Evolutionary conservation across 2,797 vertebrate genomes (phyloP).

Genomic region (Neostethus bicornis): DNA sequence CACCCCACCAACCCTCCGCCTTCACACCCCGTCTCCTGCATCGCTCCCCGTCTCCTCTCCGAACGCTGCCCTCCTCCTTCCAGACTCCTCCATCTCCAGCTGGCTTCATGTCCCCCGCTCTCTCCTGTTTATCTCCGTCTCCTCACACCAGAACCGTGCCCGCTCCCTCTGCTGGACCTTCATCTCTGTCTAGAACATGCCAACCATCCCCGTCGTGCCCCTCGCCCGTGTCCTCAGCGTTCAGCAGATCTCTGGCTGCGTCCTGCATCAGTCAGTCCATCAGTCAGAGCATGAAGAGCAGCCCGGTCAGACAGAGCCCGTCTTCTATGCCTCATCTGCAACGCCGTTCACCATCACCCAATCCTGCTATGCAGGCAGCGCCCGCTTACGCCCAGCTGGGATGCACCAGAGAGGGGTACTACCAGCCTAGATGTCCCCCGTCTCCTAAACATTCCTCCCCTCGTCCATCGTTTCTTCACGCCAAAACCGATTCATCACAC

Average conservation of each 20-base stretch:
- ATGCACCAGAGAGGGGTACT: constrained; percentile 33
- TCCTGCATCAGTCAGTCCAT: constrained; percentile 88
- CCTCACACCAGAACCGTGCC: constrained; percentile 22
- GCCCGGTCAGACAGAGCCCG: constrained; percentile 18
- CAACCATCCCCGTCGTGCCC: constrained; percentile 48
- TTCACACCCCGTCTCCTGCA: constrained; percentile 46
- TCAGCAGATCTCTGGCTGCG: constrained; percentile 84
- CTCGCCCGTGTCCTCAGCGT: constrained; percentile 58
- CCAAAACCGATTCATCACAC: constrained; percentile 29
- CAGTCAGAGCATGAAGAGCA: constrained; percentile 82
- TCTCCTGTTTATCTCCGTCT: constrained; percentile 39
- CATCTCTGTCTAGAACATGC: constrained; percentile 18
- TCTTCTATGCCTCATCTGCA: constrained; percentile 28
- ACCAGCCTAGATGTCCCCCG: constrained; percentile 30
- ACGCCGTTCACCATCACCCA: constrained; percentile 69
- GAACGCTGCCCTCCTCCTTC: constrained; percentile 18
- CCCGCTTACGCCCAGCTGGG: constrained; percentile 23
- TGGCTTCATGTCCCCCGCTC: constrained; percentile 32
- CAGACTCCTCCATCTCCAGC: constrained; percentile 21
- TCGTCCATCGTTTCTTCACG: constrained; percentile 36
- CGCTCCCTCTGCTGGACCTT: constrained; percentile 17
- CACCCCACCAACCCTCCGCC: background rate
- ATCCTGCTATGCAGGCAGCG: constrained; percentile 23
- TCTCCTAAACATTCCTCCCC: constrained; percentile 48
- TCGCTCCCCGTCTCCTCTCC: constrained; percentile 40